Conservation (phyloP, 1,140 invertebrate genomes). For the Brachystomella parvula region DNA sequence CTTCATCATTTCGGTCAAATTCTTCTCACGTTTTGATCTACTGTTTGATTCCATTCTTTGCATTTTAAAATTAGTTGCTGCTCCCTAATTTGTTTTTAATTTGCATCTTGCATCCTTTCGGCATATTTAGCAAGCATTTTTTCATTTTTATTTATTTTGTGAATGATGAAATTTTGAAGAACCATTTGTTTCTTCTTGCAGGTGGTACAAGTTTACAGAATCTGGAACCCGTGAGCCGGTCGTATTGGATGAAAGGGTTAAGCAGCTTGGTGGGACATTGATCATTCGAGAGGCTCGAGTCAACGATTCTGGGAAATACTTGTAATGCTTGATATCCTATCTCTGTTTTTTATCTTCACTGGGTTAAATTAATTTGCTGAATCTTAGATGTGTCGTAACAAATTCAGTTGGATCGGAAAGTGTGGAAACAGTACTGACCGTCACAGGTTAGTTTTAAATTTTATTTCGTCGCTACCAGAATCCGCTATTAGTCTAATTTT, state of each 20-base stretch:
- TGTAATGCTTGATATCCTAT: too few species aligned
- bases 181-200: slow-evolving; percentile 47
- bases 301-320: slow-evolving; percentile 81
- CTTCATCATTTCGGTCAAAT: slow-evolving; percentile 35
- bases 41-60: slow-evolving; percentile 13
- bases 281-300: slow-evolving; percentile 83
- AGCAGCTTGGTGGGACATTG: slow-evolving; percentile 87
- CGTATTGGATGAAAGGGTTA: slow-evolving; percentile 72
- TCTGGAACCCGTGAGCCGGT: slow-evolving; percentile 75
- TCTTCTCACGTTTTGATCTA: slow-evolving; percentile 13
- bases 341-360: too few species aligned
- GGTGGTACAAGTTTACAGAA: slow-evolving; percentile 89
- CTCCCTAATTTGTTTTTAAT: slow-evolving; percentile 42
- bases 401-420: slow-evolving; percentile 88
- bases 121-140: slow-evolving; percentile 3
- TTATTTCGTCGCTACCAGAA: not conserved
- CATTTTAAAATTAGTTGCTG: slow-evolving; percentile 13
- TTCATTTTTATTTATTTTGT: not conserved
- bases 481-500: too few species aligned
- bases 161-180: not conserved
- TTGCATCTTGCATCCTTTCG: not conserved
- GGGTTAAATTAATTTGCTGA: too few species aligned
- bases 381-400: slow-evolving; percentile 90
- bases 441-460: slow-evolving; percentile 54
- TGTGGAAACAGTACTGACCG: slow-evolving; percentile 82